phyloP scores from a whole-genome alignment of 1,140 invertebrate species.

The Lasioglossum albipes region DNA sequence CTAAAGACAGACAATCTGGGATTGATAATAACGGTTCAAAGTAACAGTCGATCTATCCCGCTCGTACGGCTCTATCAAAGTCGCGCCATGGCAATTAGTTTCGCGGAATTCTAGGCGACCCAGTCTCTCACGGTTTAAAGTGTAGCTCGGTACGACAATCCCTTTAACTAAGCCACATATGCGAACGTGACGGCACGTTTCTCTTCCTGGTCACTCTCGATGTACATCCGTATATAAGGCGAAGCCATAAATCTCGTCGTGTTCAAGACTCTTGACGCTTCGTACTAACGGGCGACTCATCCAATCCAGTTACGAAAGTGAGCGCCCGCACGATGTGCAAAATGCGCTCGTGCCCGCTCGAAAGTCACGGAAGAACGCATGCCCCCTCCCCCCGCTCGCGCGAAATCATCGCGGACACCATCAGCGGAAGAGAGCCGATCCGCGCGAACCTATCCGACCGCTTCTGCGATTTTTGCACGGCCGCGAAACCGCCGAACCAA shows the following conservation, averaged over 20 bases:
- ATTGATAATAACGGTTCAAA: slow-evolving; percentile 19
- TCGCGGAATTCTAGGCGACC: slow-evolving; percentile 1
- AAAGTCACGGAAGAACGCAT: slow-evolving; percentile 22
- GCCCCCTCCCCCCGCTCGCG: not conserved
- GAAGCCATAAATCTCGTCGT: slow-evolving; percentile 63
- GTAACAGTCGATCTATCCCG: not conserved
- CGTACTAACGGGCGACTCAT: slow-evolving; percentile 42
- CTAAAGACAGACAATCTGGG: not conserved
- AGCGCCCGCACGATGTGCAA: slow-evolving; percentile 18
- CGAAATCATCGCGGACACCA: not conserved
- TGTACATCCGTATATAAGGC: slow-evolving; percentile 49
- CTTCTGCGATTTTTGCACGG: no score
- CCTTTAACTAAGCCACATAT: slow-evolving; percentile 44
- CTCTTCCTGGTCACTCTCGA: slow-evolving; percentile 58
- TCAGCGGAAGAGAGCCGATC: not conserved
- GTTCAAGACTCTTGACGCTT: slow-evolving; percentile 47
- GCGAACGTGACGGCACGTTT: slow-evolving; percentile 60
- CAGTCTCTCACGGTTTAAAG: slow-evolving; percentile 25
- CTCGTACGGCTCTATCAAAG: no score
- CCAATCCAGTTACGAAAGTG: slow-evolving; percentile 63
- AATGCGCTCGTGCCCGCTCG: slow-evolving; percentile 9
- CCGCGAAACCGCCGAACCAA: not conserved
- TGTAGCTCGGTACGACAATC: slow-evolving; percentile 39
- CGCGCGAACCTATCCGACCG: no score
- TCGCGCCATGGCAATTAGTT: slow-evolving; percentile 11